phyloP scores from a whole-genome alignment of 2,113 vertebrate genomes.

The Cavia porcellus region DNA sequence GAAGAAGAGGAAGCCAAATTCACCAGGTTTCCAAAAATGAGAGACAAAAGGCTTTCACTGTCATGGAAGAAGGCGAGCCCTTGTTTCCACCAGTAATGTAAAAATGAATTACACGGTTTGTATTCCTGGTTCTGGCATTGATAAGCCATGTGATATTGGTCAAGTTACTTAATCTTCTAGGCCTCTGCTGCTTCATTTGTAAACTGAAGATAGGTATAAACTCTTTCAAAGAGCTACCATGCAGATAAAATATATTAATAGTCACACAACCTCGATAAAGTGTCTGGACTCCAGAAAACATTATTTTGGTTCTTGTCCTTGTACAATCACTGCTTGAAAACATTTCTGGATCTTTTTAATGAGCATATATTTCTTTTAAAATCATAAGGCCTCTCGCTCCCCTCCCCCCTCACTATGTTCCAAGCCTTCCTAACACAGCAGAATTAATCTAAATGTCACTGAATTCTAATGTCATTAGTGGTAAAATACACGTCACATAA shows the following conservation, averaged over 20 bases:
- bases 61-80: background rate
- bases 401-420: background rate
- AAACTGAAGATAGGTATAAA: background rate
- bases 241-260: background rate
- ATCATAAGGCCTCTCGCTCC: background rate
- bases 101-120: background rate
- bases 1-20: background rate
- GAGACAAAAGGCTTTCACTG: background rate
- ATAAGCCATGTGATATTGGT: background rate
- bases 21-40: background rate
- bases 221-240: background rate
- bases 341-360: background rate
- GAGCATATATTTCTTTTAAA: background rate
- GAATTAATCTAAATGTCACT: background rate
- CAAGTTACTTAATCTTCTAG: background rate
- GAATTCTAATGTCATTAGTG: background rate
- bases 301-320: background rate
- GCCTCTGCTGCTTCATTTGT: background rate
- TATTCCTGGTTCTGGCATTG: background rate
- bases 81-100: background rate
- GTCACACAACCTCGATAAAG: background rate
- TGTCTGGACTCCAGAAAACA: background rate
- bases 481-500: background rate
- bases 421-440: background rate
- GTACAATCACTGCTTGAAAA: background rate